Evolutionary conservation across 2,797 vertebrate species (phyloP), one percentile per base, ranked within the genome.

Genomic region (Leontocebus nigricollis): DNA sequence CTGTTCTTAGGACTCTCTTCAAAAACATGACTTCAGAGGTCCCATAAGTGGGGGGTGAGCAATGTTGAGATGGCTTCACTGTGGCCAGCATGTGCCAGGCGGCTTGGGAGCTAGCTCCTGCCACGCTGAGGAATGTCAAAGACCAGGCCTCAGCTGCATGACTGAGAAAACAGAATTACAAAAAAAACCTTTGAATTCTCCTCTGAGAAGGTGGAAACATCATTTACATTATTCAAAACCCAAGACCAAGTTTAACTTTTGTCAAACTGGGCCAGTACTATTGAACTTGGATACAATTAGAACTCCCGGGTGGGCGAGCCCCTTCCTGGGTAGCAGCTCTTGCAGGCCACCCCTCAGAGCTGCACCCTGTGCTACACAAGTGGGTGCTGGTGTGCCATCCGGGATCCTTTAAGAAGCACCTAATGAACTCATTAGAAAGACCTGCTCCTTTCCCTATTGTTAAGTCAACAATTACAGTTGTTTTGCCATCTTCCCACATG

Each of bases 391-490:
- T 30, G 13, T 36, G 39, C 52, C 50, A 73, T 50, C 33, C 22
- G 9, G 33, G 52, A 48, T 44, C 50, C 73, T 24, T 36, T 0
- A 27, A 50, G 81, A 50, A 64, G 52, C 1, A 14, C 93, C 87
- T 70, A 83, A 95, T 36, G 73, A 96, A 26, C 86, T 92, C 89
- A 46, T 46, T 72, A 93, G 86, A 70, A 77, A 48, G 79, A 39
- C 24, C 59, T 33, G 94, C 88, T 90, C 67, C 83, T 84, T 57
- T 72, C 81, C 77, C 85, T 67, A 70, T 26, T 30, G 87, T 85
- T 52, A 89, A 91, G 64, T 64, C 92, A 94, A 93, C 92, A 94
- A 95, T 90, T 57, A 80, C 59, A 50, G 87, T 46, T 86, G 97
- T 81, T 70, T 36, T 67, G 50, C 77, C 83, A 87, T 90, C 90